A percentile compares a stretch with the other conserved stretches of the same genome.
These are phyloP conservation scores for Gymnocephalus cernua DNA, from an alignment of 2,113 vertebrate species.

Conservation along the genomic window DNA sequence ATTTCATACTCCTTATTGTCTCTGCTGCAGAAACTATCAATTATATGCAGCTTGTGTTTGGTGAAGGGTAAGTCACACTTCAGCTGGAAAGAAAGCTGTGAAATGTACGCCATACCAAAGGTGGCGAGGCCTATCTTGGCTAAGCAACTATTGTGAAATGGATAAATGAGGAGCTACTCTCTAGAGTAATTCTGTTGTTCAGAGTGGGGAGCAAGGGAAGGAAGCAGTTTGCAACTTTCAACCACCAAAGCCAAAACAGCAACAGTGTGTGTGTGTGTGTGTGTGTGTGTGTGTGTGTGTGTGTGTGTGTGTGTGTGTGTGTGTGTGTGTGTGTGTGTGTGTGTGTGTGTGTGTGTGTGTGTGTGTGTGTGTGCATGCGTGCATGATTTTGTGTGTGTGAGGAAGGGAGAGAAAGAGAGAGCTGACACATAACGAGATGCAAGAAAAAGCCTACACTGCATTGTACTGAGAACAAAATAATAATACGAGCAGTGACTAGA, in stretches of 20 bases:
- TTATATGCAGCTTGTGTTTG: conserved; percentile 15
- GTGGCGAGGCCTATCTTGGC: conserved; percentile 35
- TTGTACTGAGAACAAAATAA: conserved; percentile 63
- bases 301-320: not conserved
- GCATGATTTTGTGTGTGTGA: not conserved
- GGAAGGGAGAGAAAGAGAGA: conserved; percentile 13
- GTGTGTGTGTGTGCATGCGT: not conserved
- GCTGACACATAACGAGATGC: conserved; percentile 62
- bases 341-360: not conserved
- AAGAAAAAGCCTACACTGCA: conserved; percentile 65
- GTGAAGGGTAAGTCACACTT: conserved; percentile 45
- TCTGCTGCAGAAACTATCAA: conserved; percentile 25
- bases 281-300: not conserved
- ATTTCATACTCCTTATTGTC: not conserved
- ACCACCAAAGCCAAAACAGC: conserved; percentile 27
- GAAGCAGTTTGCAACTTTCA: conserved; percentile 40
- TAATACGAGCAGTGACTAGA: conserved; percentile 54
- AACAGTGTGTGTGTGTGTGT: not conserved
- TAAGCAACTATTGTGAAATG: conserved; percentile 51
- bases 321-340: not conserved
- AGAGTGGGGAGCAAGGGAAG: not conserved
- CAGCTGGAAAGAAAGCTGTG: conserved; percentile 44
- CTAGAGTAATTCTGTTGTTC: conserved; percentile 33
- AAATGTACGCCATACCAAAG: conserved; percentile 32
- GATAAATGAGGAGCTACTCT: conserved; percentile 58